Base-by-base conservation (phyloP, 2,797 vertebrate genomes). In the Sciaenops ocellatus region DNA sequence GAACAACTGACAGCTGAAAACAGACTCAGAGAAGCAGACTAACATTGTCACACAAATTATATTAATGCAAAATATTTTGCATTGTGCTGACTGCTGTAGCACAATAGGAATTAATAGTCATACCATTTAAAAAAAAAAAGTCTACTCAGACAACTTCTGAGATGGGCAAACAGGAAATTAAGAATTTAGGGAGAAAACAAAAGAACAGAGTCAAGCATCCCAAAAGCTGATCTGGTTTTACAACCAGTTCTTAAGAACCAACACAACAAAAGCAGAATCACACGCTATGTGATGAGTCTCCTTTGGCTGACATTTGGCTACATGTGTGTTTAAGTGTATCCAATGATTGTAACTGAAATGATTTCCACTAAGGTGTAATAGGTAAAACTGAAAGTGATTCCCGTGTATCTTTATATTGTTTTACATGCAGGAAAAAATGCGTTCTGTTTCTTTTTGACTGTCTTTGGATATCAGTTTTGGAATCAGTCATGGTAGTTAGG, bases 391-490 rank as follows among this genome's bases (percentile, higher is more conserved):
- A 85, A 86, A 82, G 50, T 18, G 3, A 20, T 54, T 63, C 8
- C n/a, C 3, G 5, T 34, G 6, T 65, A 38, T 38, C 8, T 0
- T 13, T 12, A 11, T 44, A 42, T 3, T 18, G 0, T 0, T 5
- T 30, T 34, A 17, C 4, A 38, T 15, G 4, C 4, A 44, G 4
- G 42, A 3, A 4, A 15, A 44, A 44, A 15, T 41, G 3, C 71
- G 89, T 91, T 90, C 78, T 68, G 13, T 92, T 92, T 92, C 76
- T 18, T 3, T 86, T 51, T 87, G 82, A 78, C 22, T 44, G 0
- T 52, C 12, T 63, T 5, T 68, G 61, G 60, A 75, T 64, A 55
- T 72, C 61, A 42, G 59, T 72, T 80, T 63, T 62, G n/a, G 26
- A 54, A 81, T 80, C 41, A 72, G 68, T 83, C 55, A 69, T 38